phyloP scores from a whole-genome alignment of 2,797 vertebrate genomes.

The Jordanella pulchra region DNA sequence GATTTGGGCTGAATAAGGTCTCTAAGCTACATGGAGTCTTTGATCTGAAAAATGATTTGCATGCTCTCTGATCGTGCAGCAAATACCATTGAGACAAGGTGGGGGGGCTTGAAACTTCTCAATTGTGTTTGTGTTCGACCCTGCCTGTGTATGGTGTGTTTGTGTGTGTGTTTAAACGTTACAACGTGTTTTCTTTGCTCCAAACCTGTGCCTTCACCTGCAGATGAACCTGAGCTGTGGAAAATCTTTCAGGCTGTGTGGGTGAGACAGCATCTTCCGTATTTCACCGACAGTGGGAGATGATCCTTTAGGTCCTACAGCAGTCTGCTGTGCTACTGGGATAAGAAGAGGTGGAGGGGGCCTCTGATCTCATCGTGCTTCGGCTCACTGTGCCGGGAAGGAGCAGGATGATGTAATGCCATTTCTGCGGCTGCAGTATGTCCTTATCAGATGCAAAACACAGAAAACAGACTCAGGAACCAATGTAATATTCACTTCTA shows the following conservation, averaged over 20 bases:
- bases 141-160: slow-evolving; percentile 17
- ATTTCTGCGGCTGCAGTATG: slow-evolving; percentile 58
- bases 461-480: slow-evolving; percentile 32
- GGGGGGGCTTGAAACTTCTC: slow-evolving; percentile 47
- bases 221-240: slow-evolving; percentile 60
- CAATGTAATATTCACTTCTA: slow-evolving; percentile 45
- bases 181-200: slow-evolving; percentile 35
- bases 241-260: slow-evolving; percentile 31
- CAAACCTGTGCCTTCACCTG: slow-evolving; percentile 69
- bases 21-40: slow-evolving; percentile 53
- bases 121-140: slow-evolving; percentile 42
- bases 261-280: slow-evolving; percentile 54
- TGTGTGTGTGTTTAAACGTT: slow-evolving; percentile 34
- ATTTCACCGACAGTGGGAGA: slow-evolving; percentile 54
- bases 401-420: slow-evolving; percentile 80
- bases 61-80: slow-evolving; percentile 64
- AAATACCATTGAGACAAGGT: slow-evolving; percentile 59
- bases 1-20: slow-evolving; percentile 53
- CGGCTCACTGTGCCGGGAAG: slow-evolving; percentile 72
- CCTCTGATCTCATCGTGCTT: slow-evolving; percentile 72
- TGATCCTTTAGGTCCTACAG: slow-evolving; percentile 67
- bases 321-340: slow-evolving; percentile 63
- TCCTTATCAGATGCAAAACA: slow-evolving; percentile 66
- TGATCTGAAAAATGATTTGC: slow-evolving; percentile 68
- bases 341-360: slow-evolving; percentile 43